A percentile compares a stretch with the other conserved stretches of the same genome.
Conservation (phyloP, 2,888 invertebrate species). For the Rotaria magnacalcarata region DNA sequence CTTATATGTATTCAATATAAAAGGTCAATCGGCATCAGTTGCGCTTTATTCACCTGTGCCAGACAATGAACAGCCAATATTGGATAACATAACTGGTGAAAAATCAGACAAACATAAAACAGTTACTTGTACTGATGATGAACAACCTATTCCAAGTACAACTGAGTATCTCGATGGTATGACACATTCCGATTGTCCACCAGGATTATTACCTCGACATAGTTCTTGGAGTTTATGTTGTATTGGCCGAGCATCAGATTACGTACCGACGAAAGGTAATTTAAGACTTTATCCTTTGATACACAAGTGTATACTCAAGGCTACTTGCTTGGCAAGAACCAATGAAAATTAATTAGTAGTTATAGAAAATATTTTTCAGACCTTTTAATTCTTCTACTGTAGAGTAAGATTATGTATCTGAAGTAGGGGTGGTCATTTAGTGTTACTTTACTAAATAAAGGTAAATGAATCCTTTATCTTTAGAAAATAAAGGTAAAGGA, state of each 20-base stretch:
- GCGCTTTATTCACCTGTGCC: not conserved
- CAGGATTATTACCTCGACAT: slow-evolving; percentile 74
- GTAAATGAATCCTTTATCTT: too few relatives aligned
- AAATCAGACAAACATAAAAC: not conserved
- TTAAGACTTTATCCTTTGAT: too few relatives aligned
- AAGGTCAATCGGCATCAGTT: slow-evolving; percentile 9
- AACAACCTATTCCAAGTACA: slow-evolving; percentile 20
- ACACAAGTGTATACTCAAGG: too few relatives aligned
- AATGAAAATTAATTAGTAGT: too few relatives aligned
- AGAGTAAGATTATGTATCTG: too few relatives aligned
- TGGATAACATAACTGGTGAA: slow-evolving; percentile 6
- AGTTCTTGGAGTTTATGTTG: slow-evolving; percentile 85
- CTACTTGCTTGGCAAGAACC: too few relatives aligned
- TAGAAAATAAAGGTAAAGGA: too few relatives aligned
- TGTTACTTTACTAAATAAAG: too few relatives aligned
- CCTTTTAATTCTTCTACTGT: too few relatives aligned
- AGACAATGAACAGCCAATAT: not conserved
- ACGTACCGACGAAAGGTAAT: slow-evolving; percentile 68
- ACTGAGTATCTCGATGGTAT: slow-evolving; percentile 76
- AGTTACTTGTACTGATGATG: slow-evolving; percentile 2
- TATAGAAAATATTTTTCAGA: too few relatives aligned
- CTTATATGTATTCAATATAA: not conserved
- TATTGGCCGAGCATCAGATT: slow-evolving; percentile 80
- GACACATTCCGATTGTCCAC: slow-evolving; percentile 75
- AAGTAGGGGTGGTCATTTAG: too few relatives aligned